Base-by-base conservation (phyloP, 2,797 vertebrate species). In the Menidia menidia region DNA sequence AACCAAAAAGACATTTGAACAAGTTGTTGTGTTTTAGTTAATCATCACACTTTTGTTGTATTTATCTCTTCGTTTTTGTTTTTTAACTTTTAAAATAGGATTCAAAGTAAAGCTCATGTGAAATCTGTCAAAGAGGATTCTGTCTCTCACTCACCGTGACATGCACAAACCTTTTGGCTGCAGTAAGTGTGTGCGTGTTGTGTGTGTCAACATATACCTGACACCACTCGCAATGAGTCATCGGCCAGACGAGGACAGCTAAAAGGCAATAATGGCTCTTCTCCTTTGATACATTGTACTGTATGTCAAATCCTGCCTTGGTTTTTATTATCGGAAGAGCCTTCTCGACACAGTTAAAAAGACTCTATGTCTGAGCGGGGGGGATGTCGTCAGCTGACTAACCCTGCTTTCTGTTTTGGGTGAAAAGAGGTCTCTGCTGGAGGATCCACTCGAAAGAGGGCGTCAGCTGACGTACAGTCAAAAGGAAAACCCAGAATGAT, bases 221-320 rank as follows among this genome's bases (percentile, higher is more conserved):
- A 25, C 25, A 25, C 25, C 25, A 25, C 25, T 25, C 25, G 25
- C 25, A 25, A 25, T 2, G 25, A 25, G 25, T 25, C 25, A 25
- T 39, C 10, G 5, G 70, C 56, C 64, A 70, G 63, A 77, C 63
- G 13, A 77, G 61, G 77, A 73, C 75, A 15, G 80, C 73, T 71
- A 6, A 54, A 65, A 25, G 75, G 83, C 87, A 87, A 87, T 88
- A 84, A 82, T 14, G 43, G 82, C 87, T 85, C 84, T 77, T 80
- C 48, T 75, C 68, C 59, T 48, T 57, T 9, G 0, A 25, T 63
- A 48, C 65, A 67, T 71, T 74, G 78, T 71, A 73, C 73, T 73
- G 73, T 78, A 64, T 51, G 84, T 88, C 78, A 56, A 44, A 63
- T 80, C 75, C 77, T 78, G 84, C 81, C 85, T 83, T 75, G 63